A percentile compares a stretch with the other conserved stretches of the same genome.
Conservation (phyloP, 2,113 vertebrate genomes). For the Addax nasomaculatus region DNA sequence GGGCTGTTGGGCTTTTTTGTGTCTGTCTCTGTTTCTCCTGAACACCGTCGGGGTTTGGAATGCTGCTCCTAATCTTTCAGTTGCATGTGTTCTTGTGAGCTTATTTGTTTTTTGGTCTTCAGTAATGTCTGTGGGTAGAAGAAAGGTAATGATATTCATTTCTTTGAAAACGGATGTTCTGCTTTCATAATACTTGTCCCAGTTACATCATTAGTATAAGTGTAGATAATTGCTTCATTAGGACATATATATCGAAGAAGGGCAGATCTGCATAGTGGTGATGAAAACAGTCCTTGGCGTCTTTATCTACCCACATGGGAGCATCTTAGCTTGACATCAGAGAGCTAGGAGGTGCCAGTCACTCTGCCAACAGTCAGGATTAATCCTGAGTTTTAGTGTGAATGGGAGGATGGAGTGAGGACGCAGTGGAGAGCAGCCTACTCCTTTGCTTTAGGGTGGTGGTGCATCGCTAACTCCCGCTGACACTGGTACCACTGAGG, state of each 20-base stretch:
- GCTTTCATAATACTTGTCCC: conserved; percentile 73
- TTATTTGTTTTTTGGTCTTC: conserved; percentile 70
- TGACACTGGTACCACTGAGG: background rate
- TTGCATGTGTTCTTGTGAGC: conserved; percentile 46
- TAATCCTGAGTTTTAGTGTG: background rate
- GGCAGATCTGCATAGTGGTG: background rate
- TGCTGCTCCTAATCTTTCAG: conserved; percentile 52
- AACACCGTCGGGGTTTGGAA: background rate
- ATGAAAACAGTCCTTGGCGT: background rate
- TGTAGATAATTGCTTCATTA: conserved; percentile 65
- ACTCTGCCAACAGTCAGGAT: background rate
- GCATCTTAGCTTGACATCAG: background rate
- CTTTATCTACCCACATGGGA: background rate
- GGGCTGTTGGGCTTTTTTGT: background rate
- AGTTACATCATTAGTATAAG: conserved; percentile 73
- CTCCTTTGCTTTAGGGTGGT: background rate
- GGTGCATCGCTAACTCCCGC: background rate
- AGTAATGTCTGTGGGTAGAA: conserved; percentile 65
- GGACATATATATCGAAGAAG: conserved; percentile 36
- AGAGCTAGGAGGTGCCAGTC: background rate
- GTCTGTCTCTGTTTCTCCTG: background rate
- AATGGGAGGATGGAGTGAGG: background rate
- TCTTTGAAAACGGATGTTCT: conserved; percentile 64
- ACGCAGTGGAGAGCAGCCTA: background rate
- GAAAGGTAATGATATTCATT: conserved; percentile 66